These are phyloP conservation scores for Nautilus pompilius DNA, from an alignment of 1,140 invertebrate genomes.

Conservation along the genomic window DNA sequence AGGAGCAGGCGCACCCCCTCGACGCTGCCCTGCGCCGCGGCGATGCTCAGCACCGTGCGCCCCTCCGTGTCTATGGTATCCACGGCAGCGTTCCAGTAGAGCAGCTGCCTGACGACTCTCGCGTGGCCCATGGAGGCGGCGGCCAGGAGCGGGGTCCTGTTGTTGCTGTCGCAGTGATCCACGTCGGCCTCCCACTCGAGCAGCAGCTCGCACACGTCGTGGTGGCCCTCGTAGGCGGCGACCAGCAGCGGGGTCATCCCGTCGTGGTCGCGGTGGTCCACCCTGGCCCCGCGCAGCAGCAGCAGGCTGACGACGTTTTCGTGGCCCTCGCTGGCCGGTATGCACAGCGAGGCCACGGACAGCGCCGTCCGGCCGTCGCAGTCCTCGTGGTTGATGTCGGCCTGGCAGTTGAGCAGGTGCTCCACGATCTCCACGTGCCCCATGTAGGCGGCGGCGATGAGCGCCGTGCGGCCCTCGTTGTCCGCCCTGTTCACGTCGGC, in stretches of 20 bases:
- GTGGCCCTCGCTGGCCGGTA: slow-evolving; percentile 70
- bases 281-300: slow-evolving; percentile 68
- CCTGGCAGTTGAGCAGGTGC: slow-evolving; percentile 44
- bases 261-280: slow-evolving; percentile 88
- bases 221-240: slow-evolving; percentile 63
- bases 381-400: slow-evolving; percentile 52
- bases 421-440: slow-evolving; percentile 60
- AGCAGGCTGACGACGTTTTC: slow-evolving; percentile 59
- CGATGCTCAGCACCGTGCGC: slow-evolving; percentile 74
- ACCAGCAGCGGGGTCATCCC: slow-evolving; percentile 90
- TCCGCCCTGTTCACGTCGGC: slow-evolving; percentile 76
- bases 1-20: slow-evolving; percentile 85
- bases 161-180: slow-evolving; percentile 76
- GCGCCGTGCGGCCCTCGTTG: slow-evolving; percentile 74
- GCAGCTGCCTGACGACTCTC: slow-evolving; percentile 72
- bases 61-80: slow-evolving; percentile 89
- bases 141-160: slow-evolving; percentile 72
- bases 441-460: slow-evolving; percentile 62
- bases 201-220: slow-evolving; percentile 78
- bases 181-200: slow-evolving; percentile 84
- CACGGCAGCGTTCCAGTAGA: slow-evolving; percentile 87
- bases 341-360: slow-evolving; percentile 64
- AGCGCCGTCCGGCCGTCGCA: slow-evolving; percentile 58
- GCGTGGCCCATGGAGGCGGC: slow-evolving; percentile 84
- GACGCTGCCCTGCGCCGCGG: slow-evolving; percentile 76